Evolutionary conservation across 2,113 vertebrate species (phyloP), one percentile per base, ranked within the genome.

Genomic region (Poeciliopsis retropinna): DNA sequence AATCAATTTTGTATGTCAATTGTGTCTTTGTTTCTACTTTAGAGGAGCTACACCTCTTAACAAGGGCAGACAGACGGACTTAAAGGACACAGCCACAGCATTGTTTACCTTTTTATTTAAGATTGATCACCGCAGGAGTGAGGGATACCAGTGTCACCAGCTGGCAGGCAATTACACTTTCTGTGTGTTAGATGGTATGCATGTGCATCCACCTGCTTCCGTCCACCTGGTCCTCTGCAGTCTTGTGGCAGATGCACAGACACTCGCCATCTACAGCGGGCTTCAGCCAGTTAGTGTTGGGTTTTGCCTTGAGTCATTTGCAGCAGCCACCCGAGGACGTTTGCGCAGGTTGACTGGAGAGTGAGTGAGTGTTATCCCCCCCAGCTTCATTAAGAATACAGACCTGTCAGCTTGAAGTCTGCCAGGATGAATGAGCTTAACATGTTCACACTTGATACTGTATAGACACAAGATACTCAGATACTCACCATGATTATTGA

Each of bases 371-470:
- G 78, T 51, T 79, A 84, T 85, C 78, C 84, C 87, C 65, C 34
- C 67, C 72, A 71, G 81, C 74, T 91, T 89, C 87, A 92, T 92
- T 92, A 91, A 87, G 79, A 87, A 88, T 67, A 73, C 80, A 77
- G 72, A 75, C 84, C 81, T 82, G 83, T 84, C 91, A 88, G 76
- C 76, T 66, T 71, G 88, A 85, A 87, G 70, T 75, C 88, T 83
- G 87, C 82, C 78, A 81, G 89, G 89, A 90, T 87, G 85, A 80
- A 91, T 88, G 82, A 81, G 72, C 75, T 80, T 41, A 71, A 78
- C 75, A 69, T 7, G 4, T 10, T 14, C 19, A 64, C 73, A 63
- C 76, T 70, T 29, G 61, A 61, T 29, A 63, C 5, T 54, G 15
- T n/a, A 72, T 68, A 69, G 72, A 80, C 72, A 83, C 70, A 70